These are phyloP conservation scores for Pangasianodon gigas DNA, from an alignment of 2,113 vertebrate genomes.

Conservation along the genomic window DNA sequence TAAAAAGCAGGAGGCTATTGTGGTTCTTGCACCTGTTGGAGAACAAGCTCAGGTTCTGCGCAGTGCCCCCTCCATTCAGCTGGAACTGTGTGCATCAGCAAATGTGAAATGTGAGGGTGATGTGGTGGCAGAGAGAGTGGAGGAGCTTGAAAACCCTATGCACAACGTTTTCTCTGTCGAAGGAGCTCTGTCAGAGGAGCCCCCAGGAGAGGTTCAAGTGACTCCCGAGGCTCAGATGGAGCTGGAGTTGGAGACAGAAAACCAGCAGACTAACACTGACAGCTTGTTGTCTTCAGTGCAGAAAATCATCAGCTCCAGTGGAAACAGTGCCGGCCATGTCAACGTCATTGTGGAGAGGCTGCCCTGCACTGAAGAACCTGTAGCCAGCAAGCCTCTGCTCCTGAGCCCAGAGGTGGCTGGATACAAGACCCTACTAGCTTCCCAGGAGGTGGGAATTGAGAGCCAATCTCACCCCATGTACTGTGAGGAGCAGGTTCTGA, in stretches of 20 bases:
- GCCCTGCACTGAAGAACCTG: conserved; percentile 83
- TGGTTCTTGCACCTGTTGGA: conserved; percentile 77
- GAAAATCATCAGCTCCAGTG: conserved; percentile 91
- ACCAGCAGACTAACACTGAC: conserved; percentile 65
- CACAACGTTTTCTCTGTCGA: conserved; percentile 62
- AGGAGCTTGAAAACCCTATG: conserved; percentile 61
- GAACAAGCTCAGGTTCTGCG: conserved; percentile 69
- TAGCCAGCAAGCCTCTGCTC: conserved; percentile 80
- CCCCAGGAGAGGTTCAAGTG: conserved; percentile 77
- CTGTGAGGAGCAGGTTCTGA: conserved; percentile 67
- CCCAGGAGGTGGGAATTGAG: conserved; percentile 48
- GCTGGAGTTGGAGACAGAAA: conserved; percentile 73
- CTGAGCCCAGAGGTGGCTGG: conserved; percentile 74
- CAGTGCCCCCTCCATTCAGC: conserved; percentile 72
- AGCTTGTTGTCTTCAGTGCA: conserved; percentile 94
- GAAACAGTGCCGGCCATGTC: conserved; percentile 87
- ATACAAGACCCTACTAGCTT: conserved; percentile 66
- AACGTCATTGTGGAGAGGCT: conserved; percentile 98
- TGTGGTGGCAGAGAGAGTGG: conserved; percentile 34
- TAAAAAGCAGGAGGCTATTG: conserved; percentile 73
- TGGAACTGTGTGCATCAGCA: conserved; percentile 80
- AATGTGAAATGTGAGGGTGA: conserved; percentile 55
- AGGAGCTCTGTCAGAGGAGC: conserved; percentile 69
- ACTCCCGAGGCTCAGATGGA: conserved; percentile 75
- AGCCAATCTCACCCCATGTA: conserved; percentile 48